A percentile compares a stretch with the other conserved stretches of the same genome.
Evolutionary conservation across 2,888 invertebrate genomes (phyloP).

Genomic region (Diabrotica balteata): DNA sequence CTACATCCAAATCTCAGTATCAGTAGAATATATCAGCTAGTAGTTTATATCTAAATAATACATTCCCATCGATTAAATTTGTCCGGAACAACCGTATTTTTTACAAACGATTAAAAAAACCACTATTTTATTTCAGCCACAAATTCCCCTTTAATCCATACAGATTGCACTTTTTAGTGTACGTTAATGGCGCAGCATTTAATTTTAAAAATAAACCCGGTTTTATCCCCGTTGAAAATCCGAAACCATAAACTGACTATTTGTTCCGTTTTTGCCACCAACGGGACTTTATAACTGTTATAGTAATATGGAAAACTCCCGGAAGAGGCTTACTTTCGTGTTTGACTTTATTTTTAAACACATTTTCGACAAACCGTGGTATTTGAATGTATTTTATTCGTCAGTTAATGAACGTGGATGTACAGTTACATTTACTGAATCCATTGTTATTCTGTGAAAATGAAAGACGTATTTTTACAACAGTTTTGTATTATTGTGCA

Average conservation of each 20-base stretch:
- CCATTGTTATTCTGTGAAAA: too few relatives aligned
- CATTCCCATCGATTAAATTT: too few relatives aligned
- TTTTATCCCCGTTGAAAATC: constrained; percentile 8
- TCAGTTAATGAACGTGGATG: too few relatives aligned
- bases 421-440: too few relatives aligned
- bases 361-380: neutral
- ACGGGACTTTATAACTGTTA: constrained; percentile 7
- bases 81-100: too few relatives aligned
- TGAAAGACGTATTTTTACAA: too few relatives aligned
- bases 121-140: neutral
- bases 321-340: neutral
- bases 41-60: too few relatives aligned
- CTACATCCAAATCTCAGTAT: too few relatives aligned
- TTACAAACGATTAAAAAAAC: too few relatives aligned
- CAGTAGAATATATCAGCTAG: too few relatives aligned
- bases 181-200: neutral
- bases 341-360: constrained; percentile 8
- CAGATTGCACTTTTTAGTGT: neutral
- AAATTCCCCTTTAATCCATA: neutral
- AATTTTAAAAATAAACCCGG: neutral
- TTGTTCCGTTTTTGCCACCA: neutral
- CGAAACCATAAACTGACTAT: constrained; percentile 3
- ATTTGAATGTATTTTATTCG: too few relatives aligned
- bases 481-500: too few relatives aligned
- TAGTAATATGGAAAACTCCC: constrained; percentile 11